Percentiles rank a stretch among this genome's conserved stretches.
Evolutionary conservation across 2,113 vertebrate species (phyloP).

Genomic region (Notechis scutatus): DNA sequence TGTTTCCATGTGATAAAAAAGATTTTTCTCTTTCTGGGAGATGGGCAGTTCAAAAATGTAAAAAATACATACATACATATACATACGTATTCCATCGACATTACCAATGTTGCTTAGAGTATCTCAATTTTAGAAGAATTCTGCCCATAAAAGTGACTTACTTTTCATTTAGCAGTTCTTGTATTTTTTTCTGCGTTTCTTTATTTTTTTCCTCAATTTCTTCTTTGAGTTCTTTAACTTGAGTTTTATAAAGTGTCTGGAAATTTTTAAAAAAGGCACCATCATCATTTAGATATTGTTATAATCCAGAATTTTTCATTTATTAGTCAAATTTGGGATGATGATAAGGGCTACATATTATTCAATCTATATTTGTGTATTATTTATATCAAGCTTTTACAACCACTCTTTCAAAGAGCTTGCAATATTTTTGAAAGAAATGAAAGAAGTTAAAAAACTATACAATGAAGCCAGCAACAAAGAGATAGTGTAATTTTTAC

Average conservation of each 20-base stretch:
- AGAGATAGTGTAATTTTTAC: background rate
- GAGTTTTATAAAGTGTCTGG: conserved; percentile 99
- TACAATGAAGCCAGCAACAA: background rate
- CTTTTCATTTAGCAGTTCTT: conserved; percentile 91
- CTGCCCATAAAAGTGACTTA: conserved; percentile 59
- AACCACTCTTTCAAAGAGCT: background rate
- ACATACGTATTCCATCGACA: background rate
- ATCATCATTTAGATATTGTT: background rate
- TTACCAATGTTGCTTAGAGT: background rate
- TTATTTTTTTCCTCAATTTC: conserved; percentile 94
- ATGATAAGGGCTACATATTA: background rate
- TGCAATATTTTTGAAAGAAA: background rate
- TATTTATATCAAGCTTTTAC: background rate
- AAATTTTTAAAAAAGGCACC: conserved; percentile 50
- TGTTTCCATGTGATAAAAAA: background rate
- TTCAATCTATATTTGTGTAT: background rate
- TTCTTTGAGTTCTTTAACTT: conserved; percentile 98
- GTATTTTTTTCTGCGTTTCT: conserved; percentile 86
- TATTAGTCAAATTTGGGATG: background rate
- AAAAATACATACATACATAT: background rate
- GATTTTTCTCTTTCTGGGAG: background rate
- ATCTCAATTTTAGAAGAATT: conserved; percentile 1
- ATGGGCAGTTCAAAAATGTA: background rate
- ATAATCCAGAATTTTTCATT: background rate
- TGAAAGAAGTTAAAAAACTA: background rate